Base-by-base conservation (phyloP, 2,888 invertebrate species). In the Cephus sareptanus region DNA sequence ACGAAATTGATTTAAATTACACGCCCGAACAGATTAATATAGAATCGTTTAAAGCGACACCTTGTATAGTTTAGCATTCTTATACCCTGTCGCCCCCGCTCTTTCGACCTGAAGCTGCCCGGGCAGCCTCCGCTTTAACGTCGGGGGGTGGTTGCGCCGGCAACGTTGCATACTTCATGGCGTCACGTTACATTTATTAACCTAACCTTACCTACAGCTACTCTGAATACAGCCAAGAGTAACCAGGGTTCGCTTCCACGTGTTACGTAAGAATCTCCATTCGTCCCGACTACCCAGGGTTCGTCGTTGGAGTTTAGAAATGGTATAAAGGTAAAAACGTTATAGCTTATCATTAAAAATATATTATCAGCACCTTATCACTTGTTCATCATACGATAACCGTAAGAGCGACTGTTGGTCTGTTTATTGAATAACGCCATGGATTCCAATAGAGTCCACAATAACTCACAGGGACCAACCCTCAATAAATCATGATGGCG, bases 181-280 rank as follows among this genome's bases (percentile, higher is more conserved):
- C 85, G 84, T 87, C 86, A 84, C 85, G 86, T 86, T 87, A 87
- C 87, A 84, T 85, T 86, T 87, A 71, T 71, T 71, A 15, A 71
- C 71, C 71, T 31, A n/a, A 71, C 71, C 33, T 71, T 71, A 34
- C 71, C 31, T 30, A 3, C 71, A 23, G 31, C 31, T 71, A 71
- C 33, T 33, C 31, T 4, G 34, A 13, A 56, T 23, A 23, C 56
- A 56, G 56, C 23, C 56, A 56, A 56, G 56, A 56, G 56, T 56
- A 15, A 23, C 56, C 56, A 56, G 23, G 23, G 56, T 56, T 23
- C 56, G 56, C 23, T 23, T 56, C 56, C 56, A 56, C 56, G 56
- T 56, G 56, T 23, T 56, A 6, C 23, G 0, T 56, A 6, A 15
- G 56, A 9, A 23, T 56, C 23, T 23, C 23, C 23, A 0, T 23